Percentiles rank a stretch among this genome's conserved stretches.
Evolutionary conservation across 1,140 invertebrate species (phyloP).

Genomic region (Hycleus cichorii): DNA sequence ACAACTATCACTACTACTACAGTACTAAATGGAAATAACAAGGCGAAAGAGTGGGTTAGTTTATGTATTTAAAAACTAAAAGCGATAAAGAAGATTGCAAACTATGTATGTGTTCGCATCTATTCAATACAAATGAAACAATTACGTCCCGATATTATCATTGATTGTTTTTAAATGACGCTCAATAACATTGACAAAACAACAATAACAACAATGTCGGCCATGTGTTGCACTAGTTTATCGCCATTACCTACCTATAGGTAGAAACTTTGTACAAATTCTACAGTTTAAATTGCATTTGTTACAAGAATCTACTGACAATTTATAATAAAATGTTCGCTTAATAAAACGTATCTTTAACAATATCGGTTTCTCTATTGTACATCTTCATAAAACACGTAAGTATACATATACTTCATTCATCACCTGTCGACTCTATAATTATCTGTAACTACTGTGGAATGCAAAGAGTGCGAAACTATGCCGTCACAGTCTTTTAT

Average conservation of each 20-base stretch:
- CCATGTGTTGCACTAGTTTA: neutral
- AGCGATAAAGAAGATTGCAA: slow-evolving; percentile 25
- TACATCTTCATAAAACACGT: slow-evolving; percentile 7
- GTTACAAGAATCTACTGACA: slow-evolving; percentile 5
- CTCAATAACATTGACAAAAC: slow-evolving; percentile 1
- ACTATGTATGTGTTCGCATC: slow-evolving; percentile 12
- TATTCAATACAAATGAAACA: slow-evolving; percentile 22
- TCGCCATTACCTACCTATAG: slow-evolving; percentile 1
- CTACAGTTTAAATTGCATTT: slow-evolving; percentile 3
- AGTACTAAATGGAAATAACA: slow-evolving; percentile 29
- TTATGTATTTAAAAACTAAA: slow-evolving; percentile 19
- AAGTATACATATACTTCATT: slow-evolving; percentile 6
- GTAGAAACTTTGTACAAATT: slow-evolving; percentile 4
- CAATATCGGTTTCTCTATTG: slow-evolving; percentile 3
- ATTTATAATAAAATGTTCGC: neutral
- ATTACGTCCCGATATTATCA: slow-evolving; percentile 21
- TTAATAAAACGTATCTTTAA: neutral
- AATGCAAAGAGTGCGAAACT: slow-evolving; percentile 6
- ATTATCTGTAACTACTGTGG: slow-evolving; percentile 5
- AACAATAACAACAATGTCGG: slow-evolving; percentile 2
- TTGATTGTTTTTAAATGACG: slow-evolving; percentile 22
- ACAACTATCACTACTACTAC: slow-evolving; percentile 3
- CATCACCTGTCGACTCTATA: slow-evolving; percentile 11
- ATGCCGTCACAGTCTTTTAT: slow-evolving; percentile 8
- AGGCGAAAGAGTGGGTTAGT: slow-evolving; percentile 30